These are phyloP conservation scores for Aptenodytes forsteri DNA, from an alignment of 2,113 vertebrate genomes.

Conservation along the genomic window DNA sequence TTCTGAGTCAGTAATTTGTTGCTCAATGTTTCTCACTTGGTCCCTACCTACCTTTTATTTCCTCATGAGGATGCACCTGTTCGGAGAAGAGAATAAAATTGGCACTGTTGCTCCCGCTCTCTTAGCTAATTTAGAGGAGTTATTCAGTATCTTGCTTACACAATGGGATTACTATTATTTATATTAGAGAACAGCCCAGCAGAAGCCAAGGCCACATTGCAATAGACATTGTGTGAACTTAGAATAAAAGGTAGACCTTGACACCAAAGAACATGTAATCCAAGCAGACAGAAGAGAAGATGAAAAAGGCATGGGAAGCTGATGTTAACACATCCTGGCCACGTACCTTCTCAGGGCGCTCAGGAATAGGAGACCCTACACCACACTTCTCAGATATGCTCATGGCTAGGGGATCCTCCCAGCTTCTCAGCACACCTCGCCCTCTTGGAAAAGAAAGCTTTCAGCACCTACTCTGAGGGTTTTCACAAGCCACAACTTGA, in stretches of 20 bases:
- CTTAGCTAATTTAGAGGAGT: background rate
- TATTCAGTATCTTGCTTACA: background rate
- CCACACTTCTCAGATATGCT: background rate
- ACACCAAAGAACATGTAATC: background rate
- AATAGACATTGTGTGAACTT: background rate
- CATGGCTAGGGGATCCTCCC: background rate
- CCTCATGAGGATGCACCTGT: constrained; percentile 12
- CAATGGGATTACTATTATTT: background rate
- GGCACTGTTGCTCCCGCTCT: background rate
- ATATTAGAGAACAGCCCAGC: background rate
- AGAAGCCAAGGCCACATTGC: background rate
- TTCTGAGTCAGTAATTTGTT: background rate
- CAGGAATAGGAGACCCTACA: background rate
- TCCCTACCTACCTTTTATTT: background rate
- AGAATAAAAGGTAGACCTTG: background rate
- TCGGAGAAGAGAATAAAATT: background rate
- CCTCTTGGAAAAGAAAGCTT: background rate
- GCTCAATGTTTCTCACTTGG: background rate
- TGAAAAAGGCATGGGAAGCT: background rate
- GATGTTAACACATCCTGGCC: background rate
- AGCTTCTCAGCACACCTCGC: background rate
- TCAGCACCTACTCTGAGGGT: background rate
- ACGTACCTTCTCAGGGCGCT: accelerated
- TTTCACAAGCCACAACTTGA: constrained; percentile 36
- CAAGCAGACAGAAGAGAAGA: background rate